These are phyloP conservation scores for Chironomus tepperi DNA, from an alignment of 1,140 invertebrate genomes.

Conservation along the genomic window DNA sequence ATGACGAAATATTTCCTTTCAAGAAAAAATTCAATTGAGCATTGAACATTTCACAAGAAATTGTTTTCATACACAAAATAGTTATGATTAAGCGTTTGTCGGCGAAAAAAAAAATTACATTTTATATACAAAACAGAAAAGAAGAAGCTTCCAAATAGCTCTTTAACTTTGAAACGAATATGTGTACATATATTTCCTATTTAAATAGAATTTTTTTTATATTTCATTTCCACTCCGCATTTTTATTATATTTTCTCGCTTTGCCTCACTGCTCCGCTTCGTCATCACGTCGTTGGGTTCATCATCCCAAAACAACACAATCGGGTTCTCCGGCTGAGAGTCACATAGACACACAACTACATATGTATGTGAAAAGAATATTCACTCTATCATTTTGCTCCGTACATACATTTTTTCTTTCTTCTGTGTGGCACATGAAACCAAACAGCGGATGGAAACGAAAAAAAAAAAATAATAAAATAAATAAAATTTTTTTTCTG, in stretches of 20 bases:
- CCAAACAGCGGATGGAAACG: constrained; percentile 2
- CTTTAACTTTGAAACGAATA: not conserved
- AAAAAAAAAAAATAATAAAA: not conserved
- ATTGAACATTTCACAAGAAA: not conserved
- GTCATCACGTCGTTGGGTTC: constrained; percentile 22
- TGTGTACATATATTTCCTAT: not conserved
- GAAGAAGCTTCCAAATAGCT: not conserved
- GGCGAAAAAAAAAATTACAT: too few species aligned
- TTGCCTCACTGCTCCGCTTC: constrained; percentile 8
- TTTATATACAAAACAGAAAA: not conserved
- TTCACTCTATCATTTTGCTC: not conserved
- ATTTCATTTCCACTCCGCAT: constrained; percentile 16
- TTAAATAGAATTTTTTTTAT: constrained; percentile 3
- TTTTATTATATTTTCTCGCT: constrained; percentile 19
- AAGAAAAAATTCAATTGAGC: not conserved
- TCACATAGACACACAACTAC: not conserved
- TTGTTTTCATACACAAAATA: not conserved
- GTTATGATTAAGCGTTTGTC: too few species aligned
- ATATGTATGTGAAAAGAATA: not conserved
- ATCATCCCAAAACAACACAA: constrained; percentile 21
- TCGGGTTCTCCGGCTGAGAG: constrained; percentile 4
- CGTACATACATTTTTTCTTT: not conserved
- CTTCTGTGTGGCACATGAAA: constrained; percentile 2
- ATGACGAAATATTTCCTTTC: not conserved
- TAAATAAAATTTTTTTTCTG: not conserved